A percentile compares a stretch with the other conserved stretches of the same genome.
These are phyloP conservation scores for Drosophila melanica DNA, from an alignment of 1,140 invertebrate genomes.

Conservation along the genomic window DNA sequence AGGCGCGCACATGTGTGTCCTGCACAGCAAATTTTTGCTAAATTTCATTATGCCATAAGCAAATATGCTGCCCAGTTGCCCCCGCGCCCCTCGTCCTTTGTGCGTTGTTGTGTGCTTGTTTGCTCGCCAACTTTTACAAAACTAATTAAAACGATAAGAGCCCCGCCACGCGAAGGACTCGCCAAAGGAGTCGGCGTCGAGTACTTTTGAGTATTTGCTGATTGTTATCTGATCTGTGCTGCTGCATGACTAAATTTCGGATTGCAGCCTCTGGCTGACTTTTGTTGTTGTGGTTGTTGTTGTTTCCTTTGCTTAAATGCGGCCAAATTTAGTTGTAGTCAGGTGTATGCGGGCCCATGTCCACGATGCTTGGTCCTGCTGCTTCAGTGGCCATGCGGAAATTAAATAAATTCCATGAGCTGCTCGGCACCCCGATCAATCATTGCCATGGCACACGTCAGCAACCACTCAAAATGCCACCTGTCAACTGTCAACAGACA, in stretches of 20 bases:
- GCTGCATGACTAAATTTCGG: slow-evolving; percentile 24
- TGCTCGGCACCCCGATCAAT: slow-evolving; percentile 36
- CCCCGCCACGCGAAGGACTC: slow-evolving; percentile 17
- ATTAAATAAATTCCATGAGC: slow-evolving; percentile 74
- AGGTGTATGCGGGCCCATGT: slow-evolving; percentile 17
- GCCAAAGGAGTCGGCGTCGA: slow-evolving; percentile 28
- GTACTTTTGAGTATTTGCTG: slow-evolving; percentile 23
- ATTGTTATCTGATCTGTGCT: slow-evolving; percentile 54
- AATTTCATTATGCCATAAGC: slow-evolving; percentile 25
- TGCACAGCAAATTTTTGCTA: slow-evolving; percentile 24
- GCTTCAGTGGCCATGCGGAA: slow-evolving; percentile 65
- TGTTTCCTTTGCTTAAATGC: background rate
- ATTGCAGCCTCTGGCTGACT: slow-evolving; percentile 13
- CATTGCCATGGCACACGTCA: slow-evolving; percentile 48
- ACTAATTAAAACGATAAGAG: slow-evolving; percentile 78
- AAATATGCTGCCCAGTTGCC: slow-evolving; percentile 24
- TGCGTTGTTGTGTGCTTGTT: slow-evolving; percentile 30
- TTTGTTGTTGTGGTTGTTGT: slow-evolving; percentile 2
- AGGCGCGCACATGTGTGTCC: slow-evolving; percentile 14
- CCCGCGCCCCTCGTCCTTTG: background rate
- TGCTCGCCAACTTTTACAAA: slow-evolving; percentile 64
- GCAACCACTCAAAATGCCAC: slow-evolving; percentile 58
- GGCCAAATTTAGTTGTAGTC: background rate
- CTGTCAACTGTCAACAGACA: slow-evolving; percentile 65
- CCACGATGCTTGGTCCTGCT: background rate